Percentiles rank a stretch among this genome's conserved stretches.
phyloP scores from a whole-genome alignment of 2,888 invertebrate genomes.

The Temnothorax rugatulus region DNA sequence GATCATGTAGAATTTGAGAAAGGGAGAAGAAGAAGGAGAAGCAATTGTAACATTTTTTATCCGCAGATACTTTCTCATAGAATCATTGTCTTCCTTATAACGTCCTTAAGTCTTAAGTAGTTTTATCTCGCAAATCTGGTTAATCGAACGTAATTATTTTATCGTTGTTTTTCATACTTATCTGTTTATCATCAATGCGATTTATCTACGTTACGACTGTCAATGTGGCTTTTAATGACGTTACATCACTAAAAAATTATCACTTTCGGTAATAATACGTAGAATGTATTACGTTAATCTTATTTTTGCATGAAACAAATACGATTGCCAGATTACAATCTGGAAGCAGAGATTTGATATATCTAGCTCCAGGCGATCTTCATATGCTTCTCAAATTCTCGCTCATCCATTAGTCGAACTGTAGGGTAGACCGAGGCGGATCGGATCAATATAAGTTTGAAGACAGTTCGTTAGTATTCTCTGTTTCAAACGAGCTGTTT shows the following conservation, averaged over 20 bases:
- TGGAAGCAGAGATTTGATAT: neutral
- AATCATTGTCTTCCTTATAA: neutral
- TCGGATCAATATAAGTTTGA: too few relatives aligned
- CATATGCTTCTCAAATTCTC: neutral
- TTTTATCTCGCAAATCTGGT: neutral
- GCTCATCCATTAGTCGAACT: neutral
- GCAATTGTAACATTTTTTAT: neutral
- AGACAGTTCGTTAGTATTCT: too few relatives aligned
- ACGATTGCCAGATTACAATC: neutral
- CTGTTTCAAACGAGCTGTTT: too few relatives aligned
- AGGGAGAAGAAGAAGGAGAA: neutral
- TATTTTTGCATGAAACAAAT: neutral
- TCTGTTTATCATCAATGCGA: neutral
- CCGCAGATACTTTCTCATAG: neutral
- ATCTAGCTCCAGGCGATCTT: neutral
- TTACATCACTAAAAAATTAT: neutral
- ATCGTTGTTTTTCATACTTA: neutral
- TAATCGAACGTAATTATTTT: constrained; percentile 6
- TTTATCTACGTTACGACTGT: neutral
- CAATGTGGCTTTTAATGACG: neutral
- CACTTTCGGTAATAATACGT: neutral
- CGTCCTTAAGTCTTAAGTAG: neutral
- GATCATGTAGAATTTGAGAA: neutral
- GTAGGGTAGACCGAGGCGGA: neutral
- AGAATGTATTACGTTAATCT: neutral